These are phyloP conservation scores for Agrilus cyanescens DNA, from an alignment of 2,888 invertebrate genomes.

Conservation along the genomic window DNA sequence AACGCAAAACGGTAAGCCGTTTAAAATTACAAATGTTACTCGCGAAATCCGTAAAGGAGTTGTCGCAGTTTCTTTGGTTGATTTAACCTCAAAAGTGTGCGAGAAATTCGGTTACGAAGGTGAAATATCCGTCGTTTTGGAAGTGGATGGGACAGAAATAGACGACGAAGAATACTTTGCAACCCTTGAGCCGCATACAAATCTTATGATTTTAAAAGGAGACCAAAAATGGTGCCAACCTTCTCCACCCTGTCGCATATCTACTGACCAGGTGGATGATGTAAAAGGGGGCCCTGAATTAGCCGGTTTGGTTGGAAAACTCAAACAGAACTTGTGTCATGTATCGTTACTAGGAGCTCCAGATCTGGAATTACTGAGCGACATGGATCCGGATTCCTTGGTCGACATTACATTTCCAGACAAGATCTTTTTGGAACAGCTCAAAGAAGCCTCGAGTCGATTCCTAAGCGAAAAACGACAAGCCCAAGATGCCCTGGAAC, in stretches of 20 bases:
- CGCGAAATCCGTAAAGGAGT: conserved; percentile 73
- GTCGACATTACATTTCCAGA: conserved; percentile 65
- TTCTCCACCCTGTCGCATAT: conserved; percentile 49
- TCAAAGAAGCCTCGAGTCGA: conserved; percentile 75
- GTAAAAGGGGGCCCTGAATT: conserved; percentile 47
- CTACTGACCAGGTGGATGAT: conserved; percentile 48
- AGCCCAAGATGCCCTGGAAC: conserved; percentile 77
- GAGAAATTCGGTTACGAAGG: conserved; percentile 56
- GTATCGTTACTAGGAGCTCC: conserved; percentile 74
- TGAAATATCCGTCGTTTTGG: conserved; percentile 68
- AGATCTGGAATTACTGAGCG: conserved; percentile 72
- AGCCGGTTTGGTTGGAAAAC: conserved; percentile 62
- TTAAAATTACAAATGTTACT: conserved; percentile 68
- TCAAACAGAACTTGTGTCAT: conserved; percentile 72
- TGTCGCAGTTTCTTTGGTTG: conserved; percentile 67
- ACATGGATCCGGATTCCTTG: conserved; percentile 82
- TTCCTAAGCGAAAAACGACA: conserved; percentile 71
- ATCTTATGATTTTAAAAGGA: conserved; percentile 67
- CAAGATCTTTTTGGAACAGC: conserved; percentile 64
- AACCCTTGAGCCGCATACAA: conserved; percentile 78
- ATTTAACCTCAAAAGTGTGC: conserved; percentile 62
- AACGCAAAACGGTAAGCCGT: conserved; percentile 45
- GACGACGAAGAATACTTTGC: conserved; percentile 93
- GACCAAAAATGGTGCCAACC: conserved; percentile 64
- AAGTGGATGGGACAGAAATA: conserved; percentile 88